A percentile compares a stretch with the other conserved stretches of the same genome.
Evolutionary conservation across 2,888 invertebrate genomes (phyloP).

Genomic region (Altica lythri): DNA sequence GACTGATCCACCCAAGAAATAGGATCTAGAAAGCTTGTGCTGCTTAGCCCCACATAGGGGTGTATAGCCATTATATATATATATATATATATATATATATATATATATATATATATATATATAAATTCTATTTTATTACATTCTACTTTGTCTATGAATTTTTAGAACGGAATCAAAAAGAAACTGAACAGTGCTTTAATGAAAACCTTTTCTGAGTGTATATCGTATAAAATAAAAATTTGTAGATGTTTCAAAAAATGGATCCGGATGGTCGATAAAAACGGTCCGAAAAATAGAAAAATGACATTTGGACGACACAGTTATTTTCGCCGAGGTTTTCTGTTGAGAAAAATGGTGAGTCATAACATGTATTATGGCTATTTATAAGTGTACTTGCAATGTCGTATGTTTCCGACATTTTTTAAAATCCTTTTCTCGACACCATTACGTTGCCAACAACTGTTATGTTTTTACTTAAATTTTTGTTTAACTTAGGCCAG

Average conservation of each 20-base stretch:
- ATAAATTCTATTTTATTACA: no score
- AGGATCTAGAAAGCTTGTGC: no score
- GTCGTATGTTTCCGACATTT: slow-evolving; percentile 29
- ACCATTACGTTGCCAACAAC: slow-evolving; percentile 9
- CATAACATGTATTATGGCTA: slow-evolving; percentile 20
- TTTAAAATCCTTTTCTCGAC: slow-evolving; percentile 23
- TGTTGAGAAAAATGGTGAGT: slow-evolving; percentile 15
- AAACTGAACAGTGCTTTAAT: no score
- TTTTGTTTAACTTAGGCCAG: slow-evolving; percentile 10
- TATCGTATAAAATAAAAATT: no score
- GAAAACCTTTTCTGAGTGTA: background rate
- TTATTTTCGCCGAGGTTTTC: slow-evolving; percentile 15
- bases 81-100: no score
- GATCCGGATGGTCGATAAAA: slow-evolving; percentile 7
- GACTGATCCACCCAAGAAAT: no score
- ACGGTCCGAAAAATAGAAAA: slow-evolving; percentile 5
- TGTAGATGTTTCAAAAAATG: no score
- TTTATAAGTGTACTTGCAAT: slow-evolving; percentile 34
- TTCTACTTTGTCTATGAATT: no score
- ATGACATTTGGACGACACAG: slow-evolving; percentile 9
- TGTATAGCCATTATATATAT: no score
- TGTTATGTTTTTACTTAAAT: slow-evolving; percentile 7
- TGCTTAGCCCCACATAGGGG: no score
- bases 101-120: no score
- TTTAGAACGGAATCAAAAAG: no score